Evolutionary conservation across 2,113 vertebrate species (phyloP).

Genomic region (Anhinga rufa): DNA sequence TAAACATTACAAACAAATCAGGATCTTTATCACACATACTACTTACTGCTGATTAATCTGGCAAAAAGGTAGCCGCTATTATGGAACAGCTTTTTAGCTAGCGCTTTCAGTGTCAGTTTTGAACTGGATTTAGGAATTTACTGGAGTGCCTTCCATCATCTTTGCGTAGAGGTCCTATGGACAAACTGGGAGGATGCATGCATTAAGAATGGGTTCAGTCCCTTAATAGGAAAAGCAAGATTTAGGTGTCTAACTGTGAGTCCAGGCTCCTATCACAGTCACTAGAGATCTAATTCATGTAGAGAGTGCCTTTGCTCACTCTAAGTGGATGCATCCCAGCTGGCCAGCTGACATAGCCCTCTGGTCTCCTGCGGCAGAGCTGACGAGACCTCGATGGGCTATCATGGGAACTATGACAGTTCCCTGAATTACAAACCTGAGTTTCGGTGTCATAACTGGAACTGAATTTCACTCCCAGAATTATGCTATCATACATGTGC

Average conservation of each 20-base stretch:
- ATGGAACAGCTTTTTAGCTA: neutral
- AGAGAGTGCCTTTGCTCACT: neutral
- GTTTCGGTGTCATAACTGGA: neutral
- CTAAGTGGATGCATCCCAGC: neutral
- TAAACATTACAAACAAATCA: constrained; percentile 23
- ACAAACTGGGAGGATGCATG: neutral
- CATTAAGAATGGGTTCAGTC: neutral
- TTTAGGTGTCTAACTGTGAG: neutral
- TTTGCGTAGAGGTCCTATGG: neutral
- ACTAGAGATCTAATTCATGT: neutral
- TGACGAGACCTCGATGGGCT: neutral
- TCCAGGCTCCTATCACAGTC: neutral
- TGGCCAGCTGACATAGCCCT: neutral
- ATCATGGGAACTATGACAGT: neutral
- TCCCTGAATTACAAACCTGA: neutral
- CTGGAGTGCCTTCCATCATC: neutral
- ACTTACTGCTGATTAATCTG: neutral
- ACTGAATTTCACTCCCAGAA: neutral
- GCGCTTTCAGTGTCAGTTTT: neutral
- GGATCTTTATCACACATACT: neutral
- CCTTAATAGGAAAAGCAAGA: neutral
- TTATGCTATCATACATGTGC: neutral
- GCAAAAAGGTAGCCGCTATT: neutral
- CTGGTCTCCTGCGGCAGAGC: neutral
- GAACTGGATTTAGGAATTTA: neutral